Percentiles rank a stretch among this genome's conserved stretches.
Evolutionary conservation across 1,140 invertebrate genomes (phyloP).

Genomic region (Drosophila carrolli): DNA sequence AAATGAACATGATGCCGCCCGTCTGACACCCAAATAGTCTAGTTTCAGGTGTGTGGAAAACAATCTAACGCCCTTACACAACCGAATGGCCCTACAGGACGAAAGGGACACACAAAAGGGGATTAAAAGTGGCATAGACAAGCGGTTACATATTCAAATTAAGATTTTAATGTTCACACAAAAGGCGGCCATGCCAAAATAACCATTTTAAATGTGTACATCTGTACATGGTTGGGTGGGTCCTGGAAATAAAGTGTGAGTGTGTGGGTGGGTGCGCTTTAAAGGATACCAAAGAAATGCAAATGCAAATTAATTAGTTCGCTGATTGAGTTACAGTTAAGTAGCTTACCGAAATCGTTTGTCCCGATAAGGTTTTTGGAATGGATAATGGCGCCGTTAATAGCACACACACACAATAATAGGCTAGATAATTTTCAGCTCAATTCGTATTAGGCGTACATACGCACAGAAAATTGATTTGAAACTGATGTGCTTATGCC

Average conservation of each 20-base stretch:
- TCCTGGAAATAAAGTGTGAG: neutral
- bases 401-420: conserved; percentile 13
- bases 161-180: conserved; percentile 79
- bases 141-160: conserved; percentile 80
- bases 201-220: conserved; percentile 30
- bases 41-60: conserved; percentile 23
- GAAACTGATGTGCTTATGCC: neutral
- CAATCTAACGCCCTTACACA: conserved; percentile 34
- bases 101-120: conserved; percentile 40
- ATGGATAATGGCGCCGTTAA: conserved; percentile 36
- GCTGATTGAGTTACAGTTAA: conserved; percentile 48
- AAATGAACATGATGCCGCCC: conserved; percentile 75
- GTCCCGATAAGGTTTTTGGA: conserved; percentile 22
- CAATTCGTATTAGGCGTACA: neutral
- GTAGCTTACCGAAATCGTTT: conserved; percentile 38
- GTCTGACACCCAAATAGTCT: conserved; percentile 7
- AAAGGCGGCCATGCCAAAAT: conserved; percentile 44
- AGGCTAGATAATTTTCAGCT: conserved; percentile 1
- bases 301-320: conserved; percentile 73
- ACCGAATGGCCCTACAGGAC: conserved; percentile 16
- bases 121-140: conserved; percentile 74
- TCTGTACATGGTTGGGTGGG: conserved; percentile 1
- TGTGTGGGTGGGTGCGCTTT: neutral
- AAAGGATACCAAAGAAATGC: conserved; percentile 53
- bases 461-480: conserved; percentile 7